Base-by-base conservation (phyloP, 2,113 vertebrate species). In the Clarias magur region DNA sequence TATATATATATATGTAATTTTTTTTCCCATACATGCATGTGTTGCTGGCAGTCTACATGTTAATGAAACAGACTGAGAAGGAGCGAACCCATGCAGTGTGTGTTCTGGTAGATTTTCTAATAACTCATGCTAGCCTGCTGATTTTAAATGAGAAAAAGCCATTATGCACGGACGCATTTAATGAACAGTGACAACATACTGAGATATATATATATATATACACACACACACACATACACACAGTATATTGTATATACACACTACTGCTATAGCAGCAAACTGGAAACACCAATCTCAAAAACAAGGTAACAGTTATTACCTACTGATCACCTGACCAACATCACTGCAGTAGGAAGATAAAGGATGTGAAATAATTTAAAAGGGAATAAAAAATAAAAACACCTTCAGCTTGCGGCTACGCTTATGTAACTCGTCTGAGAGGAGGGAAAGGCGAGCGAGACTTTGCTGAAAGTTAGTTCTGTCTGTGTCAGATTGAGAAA, bases 371-470 rank as follows among this genome's bases (percentile, higher is more conserved):
- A 15, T 17, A 23, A 48, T 48, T 48, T 48, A 80, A 78, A n/a
- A n/a, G 6, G 21, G 13, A 15, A 15, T 34, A 59, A 83, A 57
- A 72, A 83, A 65, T 2, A 34, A 38, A 42, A 68, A 67, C 80
- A 86, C 70, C 67, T 90, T 86, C 25, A 30, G 85, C 62, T 79
- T 76, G 60, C 19, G 73, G 56, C 85, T 75, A 19, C 34, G 83
- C 65, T 90, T 88, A 88, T 88, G 80, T 88, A 90, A 90, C 86
- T 80, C 73, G 3, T 65, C 70, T 30, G 48, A 87, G 84, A 88
- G 84, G 83, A 84, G 65, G 75, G 72, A 82, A 86, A 88, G 82
- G 86, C 72, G 76, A 85, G 67, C 21, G 80, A 88, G 86, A 75
- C 82, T 85, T 82, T 83, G 63, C 84, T 85, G 83, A 75, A 88